A percentile compares a stretch with the other conserved stretches of the same genome.
These are phyloP conservation scores for Astyanax mexicanus DNA, from an alignment of 2,797 vertebrate species.

Conservation along the genomic window DNA sequence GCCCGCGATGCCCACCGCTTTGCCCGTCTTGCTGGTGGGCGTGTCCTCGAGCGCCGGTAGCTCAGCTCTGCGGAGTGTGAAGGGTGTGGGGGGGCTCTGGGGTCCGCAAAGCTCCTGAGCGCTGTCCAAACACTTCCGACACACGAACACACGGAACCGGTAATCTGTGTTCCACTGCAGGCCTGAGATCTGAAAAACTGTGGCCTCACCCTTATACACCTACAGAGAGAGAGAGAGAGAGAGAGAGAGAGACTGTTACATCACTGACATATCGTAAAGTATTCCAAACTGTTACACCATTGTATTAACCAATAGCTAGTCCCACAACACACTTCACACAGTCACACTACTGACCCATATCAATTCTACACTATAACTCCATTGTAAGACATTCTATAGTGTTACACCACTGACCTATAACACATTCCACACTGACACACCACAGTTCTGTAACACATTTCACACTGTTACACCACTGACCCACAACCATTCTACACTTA, in stretches of 20 bases:
- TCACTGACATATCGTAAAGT: no score
- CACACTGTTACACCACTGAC: no score
- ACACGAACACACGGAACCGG: slow-evolving; percentile 92
- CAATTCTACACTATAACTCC: no score
- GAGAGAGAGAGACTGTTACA: background rate
- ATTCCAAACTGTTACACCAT: no score
- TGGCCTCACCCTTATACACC: slow-evolving; percentile 96
- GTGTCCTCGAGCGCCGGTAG: slow-evolving; percentile 76
- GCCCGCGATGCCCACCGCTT: slow-evolving; percentile 83
- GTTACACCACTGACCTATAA: no score
- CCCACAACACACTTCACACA: no score
- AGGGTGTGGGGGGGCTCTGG: slow-evolving; percentile 90
- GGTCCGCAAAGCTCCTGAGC: slow-evolving; percentile 94
- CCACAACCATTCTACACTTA: no score
- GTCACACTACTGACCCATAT: no score
- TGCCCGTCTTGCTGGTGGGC: slow-evolving; percentile 73
- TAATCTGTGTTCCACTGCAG: slow-evolving; percentile 96
- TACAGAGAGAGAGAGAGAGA: slow-evolving; percentile 47
- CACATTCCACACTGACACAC: no score
- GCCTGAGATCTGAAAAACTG: slow-evolving; percentile 90
- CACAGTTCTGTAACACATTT: no score
- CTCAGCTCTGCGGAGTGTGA: slow-evolving; percentile 85
- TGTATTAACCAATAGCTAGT: no score
- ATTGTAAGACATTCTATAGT: no score
- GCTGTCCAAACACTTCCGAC: slow-evolving; percentile 90